Percentiles rank a stretch among this genome's conserved stretches.
phyloP scores from a whole-genome alignment of 1,140 invertebrate species.

The Arion vulgaris region DNA sequence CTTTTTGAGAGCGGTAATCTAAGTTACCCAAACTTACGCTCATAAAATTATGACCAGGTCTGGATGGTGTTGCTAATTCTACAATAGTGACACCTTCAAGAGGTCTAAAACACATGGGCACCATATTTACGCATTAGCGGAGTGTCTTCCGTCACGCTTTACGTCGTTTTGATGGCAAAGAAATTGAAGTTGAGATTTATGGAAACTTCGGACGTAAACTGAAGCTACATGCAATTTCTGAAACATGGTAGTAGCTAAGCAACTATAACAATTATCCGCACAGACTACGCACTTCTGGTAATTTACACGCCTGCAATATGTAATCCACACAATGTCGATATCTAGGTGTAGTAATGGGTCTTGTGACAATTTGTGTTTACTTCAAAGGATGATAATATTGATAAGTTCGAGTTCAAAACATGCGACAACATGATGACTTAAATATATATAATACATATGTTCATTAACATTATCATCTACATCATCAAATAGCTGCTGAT shows the following conservation, averaged over 20 bases:
- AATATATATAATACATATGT: too few species aligned
- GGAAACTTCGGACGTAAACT: not conserved
- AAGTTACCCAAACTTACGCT: not conserved
- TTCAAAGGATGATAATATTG: too few species aligned
- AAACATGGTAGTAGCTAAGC: not conserved
- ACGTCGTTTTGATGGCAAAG: constrained; percentile 23
- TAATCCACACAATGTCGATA: constrained; percentile 3
- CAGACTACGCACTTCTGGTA: not conserved
- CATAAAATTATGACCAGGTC: constrained; percentile 8
- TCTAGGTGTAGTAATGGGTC: not conserved
- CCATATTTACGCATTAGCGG: not conserved
- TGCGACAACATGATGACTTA: too few species aligned
- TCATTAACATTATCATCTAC: too few species aligned
- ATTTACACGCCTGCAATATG: not conserved
- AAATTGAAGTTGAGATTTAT: not conserved
- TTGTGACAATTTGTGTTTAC: too few species aligned
- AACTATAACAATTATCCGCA: not conserved
- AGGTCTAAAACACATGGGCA: constrained; percentile 6
- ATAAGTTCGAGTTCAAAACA: too few species aligned
- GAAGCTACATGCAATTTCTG: not conserved
- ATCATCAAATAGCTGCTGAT: too few species aligned
- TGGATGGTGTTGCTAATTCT: not conserved
- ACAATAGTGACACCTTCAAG: constrained; percentile 22
- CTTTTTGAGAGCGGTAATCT: not conserved
- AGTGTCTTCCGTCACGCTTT: constrained; percentile 1